These are phyloP conservation scores for Drosophila watanabei DNA, from an alignment of 1,140 invertebrate genomes.

Conservation along the genomic window DNA sequence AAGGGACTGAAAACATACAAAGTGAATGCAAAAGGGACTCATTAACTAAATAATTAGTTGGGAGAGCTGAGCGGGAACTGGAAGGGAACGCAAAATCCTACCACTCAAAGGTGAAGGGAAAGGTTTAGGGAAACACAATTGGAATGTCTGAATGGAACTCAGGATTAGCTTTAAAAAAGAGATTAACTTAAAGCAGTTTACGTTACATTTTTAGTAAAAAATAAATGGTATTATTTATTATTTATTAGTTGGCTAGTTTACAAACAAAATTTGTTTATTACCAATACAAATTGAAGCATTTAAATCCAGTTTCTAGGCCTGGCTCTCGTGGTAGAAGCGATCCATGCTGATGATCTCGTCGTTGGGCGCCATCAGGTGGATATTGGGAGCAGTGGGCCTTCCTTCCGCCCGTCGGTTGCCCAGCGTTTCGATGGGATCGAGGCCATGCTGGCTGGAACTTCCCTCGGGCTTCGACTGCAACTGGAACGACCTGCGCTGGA, in stretches of 20 bases:
- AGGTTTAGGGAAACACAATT: background rate
- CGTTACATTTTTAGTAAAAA: background rate
- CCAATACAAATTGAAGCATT: background rate
- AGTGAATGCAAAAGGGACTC: constrained; percentile 18
- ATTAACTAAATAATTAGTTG: constrained; percentile 16
- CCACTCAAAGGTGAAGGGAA: background rate
- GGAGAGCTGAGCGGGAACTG: background rate
- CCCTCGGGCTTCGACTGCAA: constrained; percentile 7
- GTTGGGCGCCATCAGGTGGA: constrained; percentile 41
- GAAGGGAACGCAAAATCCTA: background rate
- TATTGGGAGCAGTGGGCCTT: constrained; percentile 1
- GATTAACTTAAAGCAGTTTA: no score
- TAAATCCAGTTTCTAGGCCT: constrained; percentile 24
- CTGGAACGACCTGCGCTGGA: background rate
- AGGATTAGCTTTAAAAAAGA: background rate
- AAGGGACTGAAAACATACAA: constrained; percentile 2
- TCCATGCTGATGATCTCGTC: constrained; percentile 53
- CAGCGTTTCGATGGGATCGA: background rate
- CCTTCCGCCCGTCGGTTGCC: background rate
- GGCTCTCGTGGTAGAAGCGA: constrained; percentile 55
- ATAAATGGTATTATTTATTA: background rate
- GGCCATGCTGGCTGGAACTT: constrained; percentile 3
- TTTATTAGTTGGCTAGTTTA: background rate
- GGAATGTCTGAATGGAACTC: background rate
- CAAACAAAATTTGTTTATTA: background rate